Conservation (phyloP, 2,113 vertebrate species). For the Tenrec ecaudatus region DNA sequence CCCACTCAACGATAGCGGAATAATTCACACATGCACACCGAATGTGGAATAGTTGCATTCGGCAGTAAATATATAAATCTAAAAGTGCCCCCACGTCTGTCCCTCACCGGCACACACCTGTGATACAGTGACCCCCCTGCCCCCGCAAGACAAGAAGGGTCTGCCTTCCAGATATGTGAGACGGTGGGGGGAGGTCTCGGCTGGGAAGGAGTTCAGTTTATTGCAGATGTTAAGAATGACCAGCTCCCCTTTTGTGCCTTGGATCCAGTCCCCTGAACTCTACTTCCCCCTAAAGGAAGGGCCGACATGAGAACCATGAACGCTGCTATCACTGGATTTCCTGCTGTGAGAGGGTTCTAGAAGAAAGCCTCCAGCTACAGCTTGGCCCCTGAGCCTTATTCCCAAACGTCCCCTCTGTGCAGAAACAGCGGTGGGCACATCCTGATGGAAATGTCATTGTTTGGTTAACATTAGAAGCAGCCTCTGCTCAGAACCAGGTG, state of each 20-base stretch:
- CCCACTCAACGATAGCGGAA: constrained; percentile 7
- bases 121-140: not conserved
- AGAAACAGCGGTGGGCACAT: constrained; percentile 72
- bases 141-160: constrained; percentile 4
- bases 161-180: constrained; percentile 63
- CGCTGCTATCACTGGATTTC: constrained; percentile 77
- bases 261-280: not conserved
- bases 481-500: constrained; percentile 74
- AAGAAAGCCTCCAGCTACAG: constrained; percentile 79
- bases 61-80: not conserved
- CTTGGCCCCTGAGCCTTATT: constrained; percentile 77
- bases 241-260: constrained; percentile 56
- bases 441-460: constrained; percentile 80
- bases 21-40: not conserved
- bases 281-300: constrained; percentile 54
- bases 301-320: constrained; percentile 79
- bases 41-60: constrained; percentile 39
- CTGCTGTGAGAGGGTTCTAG: constrained; percentile 71
- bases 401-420: constrained; percentile 67
- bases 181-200: not conserved
- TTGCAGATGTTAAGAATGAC: constrained; percentile 48
- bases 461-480: constrained; percentile 82
- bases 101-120: constrained; percentile 24
- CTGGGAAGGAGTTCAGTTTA: constrained; percentile 27
- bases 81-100: not conserved